Conservation (phyloP, 2,888 invertebrate genomes). For the Homarus gammarus region DNA sequence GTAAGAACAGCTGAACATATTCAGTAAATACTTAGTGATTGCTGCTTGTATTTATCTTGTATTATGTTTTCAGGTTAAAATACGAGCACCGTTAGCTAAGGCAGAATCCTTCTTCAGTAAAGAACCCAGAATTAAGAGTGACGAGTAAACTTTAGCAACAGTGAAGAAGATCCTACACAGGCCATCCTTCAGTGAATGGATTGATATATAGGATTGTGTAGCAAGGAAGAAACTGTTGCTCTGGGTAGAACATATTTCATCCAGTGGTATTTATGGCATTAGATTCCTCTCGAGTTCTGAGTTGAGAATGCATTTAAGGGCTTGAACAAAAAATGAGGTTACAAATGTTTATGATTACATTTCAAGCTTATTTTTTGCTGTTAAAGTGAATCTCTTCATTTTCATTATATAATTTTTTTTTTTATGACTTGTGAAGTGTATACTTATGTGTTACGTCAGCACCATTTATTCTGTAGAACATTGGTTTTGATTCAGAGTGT, state of each 20-base stretch:
- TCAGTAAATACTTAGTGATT: background rate
- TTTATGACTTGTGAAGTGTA: constrained; percentile 15
- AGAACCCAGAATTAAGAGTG: constrained; percentile 55
- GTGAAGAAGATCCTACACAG: background rate
- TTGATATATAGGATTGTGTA: background rate
- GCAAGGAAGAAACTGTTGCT: too few species aligned
- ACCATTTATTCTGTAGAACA: background rate
- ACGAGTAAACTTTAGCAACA: constrained; percentile 24
- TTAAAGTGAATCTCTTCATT: constrained; percentile 7
- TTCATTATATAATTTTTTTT: background rate
- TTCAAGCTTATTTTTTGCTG: background rate
- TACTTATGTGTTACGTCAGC: background rate
- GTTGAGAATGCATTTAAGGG: constrained; percentile 31
- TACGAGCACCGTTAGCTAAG: constrained; percentile 72
- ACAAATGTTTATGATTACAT: too few species aligned
- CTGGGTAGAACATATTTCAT: background rate
- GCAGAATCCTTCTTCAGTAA: constrained; percentile 75
- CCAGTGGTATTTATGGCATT: background rate
- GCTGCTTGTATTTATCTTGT: background rate
- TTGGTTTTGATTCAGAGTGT: constrained; percentile 11
- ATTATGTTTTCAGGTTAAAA: constrained; percentile 54
- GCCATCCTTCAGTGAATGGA: background rate
- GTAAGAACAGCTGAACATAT: background rate
- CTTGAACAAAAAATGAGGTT: background rate
- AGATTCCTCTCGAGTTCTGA: background rate